These are phyloP conservation scores for Amblyopsis hoosieri DNA, from an alignment of 2,797 vertebrate species.

Conservation along the genomic window DNA sequence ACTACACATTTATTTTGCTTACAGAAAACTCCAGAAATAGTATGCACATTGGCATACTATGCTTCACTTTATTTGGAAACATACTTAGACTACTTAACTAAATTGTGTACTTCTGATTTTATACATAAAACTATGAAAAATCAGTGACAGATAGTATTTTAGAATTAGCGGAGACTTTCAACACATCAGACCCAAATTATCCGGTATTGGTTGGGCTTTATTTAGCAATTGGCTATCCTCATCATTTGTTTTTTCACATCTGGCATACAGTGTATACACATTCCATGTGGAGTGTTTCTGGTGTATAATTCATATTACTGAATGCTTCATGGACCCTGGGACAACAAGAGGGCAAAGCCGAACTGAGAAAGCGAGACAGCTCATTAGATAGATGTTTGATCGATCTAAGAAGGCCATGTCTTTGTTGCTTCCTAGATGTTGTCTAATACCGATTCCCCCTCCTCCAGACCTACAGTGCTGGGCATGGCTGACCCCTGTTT, in stretches of 20 bases:
- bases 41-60: neutral
- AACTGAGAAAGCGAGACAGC: constrained; percentile 51
- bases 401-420: constrained; percentile 40
- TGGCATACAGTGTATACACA: neutral
- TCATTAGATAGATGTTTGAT: constrained; percentile 59
- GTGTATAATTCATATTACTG: constrained; percentile 55
- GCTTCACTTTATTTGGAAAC: no score
- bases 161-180: no score
- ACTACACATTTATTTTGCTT: neutral
- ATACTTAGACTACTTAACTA: no score
- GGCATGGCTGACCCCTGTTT: constrained; percentile 27
- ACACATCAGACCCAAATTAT: no score
- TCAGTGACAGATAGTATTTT: no score
- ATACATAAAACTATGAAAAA: no score
- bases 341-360: constrained; percentile 33
- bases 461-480: constrained; percentile 22
- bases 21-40: neutral
- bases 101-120: no score
- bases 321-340: constrained; percentile 50
- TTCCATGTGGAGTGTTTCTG: constrained; percentile 30
- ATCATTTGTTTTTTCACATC: neutral
- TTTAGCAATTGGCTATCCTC: no score
- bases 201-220: no score
- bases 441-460: constrained; percentile 34
- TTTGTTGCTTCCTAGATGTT: constrained; percentile 38